Conservation (phyloP, 1,140 invertebrate species). For the Trissolcus basalis region DNA sequence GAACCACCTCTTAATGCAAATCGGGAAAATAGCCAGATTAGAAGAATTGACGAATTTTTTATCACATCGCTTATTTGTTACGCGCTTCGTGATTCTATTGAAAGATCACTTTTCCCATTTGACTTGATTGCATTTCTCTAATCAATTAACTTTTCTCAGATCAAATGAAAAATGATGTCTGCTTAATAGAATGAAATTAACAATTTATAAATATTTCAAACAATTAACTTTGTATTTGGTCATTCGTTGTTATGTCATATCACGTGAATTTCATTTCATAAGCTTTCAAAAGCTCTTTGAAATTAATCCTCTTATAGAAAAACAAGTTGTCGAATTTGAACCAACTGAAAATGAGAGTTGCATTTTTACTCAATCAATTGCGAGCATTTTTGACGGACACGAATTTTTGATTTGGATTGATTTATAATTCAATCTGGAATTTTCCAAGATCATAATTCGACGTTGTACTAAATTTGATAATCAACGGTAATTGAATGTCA, state of each 20-base stretch:
- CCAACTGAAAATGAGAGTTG: slow-evolving; percentile 1
- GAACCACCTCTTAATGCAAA: slow-evolving; percentile 17
- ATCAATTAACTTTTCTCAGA: no score
- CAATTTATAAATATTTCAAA: no score
- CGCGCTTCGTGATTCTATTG: no score
- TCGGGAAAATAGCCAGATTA: slow-evolving; percentile 9
- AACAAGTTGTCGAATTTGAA: slow-evolving; percentile 1
- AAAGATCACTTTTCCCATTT: no score
- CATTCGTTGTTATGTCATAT: no score
- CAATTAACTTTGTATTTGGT: no score
- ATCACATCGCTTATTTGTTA: no score
- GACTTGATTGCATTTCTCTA: no score
- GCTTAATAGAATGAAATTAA: no score
- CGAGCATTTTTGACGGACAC: not conserved
- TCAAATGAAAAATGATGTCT: no score
- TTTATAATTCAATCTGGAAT: slow-evolving; percentile 1
- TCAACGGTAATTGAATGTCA: slow-evolving; percentile 1
- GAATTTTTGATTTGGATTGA: not conserved
- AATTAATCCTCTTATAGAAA: not conserved
- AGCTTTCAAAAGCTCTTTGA: slow-evolving; percentile 12
- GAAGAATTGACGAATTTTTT: no score
- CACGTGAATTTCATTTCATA: slow-evolving; percentile 3
- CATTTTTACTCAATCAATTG: not conserved
- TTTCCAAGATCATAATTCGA: slow-evolving; percentile 9
- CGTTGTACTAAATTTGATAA: not conserved